A percentile compares a stretch with the other conserved stretches of the same genome.
These are phyloP conservation scores for Phalera bucephala DNA, from an alignment of 2,888 invertebrate genomes.

Conservation along the genomic window DNA sequence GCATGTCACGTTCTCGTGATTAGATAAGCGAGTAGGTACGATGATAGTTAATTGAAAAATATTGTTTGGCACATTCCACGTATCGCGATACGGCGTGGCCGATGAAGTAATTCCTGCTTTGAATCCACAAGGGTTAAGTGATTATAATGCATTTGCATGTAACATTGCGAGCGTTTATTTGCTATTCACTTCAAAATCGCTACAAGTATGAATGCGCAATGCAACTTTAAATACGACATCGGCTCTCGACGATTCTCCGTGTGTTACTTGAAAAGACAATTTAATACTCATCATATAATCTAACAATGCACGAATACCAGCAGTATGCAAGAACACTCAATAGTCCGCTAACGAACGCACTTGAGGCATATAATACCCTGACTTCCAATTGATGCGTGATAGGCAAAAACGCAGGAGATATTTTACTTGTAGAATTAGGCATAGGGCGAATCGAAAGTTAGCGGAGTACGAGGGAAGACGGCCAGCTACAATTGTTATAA, in stretches of 20 bases:
- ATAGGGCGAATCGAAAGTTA: no score
- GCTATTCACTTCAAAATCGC: constrained; percentile 23
- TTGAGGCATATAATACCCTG: constrained; percentile 20
- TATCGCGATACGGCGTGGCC: not conserved
- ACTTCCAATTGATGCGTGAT: constrained; percentile 20
- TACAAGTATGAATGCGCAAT: constrained; percentile 15
- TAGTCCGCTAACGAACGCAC: constrained; percentile 44
- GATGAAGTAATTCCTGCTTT: constrained; percentile 15
- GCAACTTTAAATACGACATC: constrained; percentile 16
- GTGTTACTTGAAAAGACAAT: constrained; percentile 29
- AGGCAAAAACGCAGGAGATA: constrained; percentile 25
- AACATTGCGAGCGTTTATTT: constrained; percentile 18
- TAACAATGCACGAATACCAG: constrained; percentile 33
- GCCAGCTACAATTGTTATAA: no score
- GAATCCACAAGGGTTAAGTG: constrained; percentile 3
- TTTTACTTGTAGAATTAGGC: constrained; percentile 22
- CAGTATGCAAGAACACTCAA: constrained; percentile 33
- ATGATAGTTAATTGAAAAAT: constrained; percentile 33
- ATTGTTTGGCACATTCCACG: constrained; percentile 3
- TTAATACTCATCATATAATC: constrained; percentile 29
- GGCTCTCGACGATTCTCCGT: constrained; percentile 7
- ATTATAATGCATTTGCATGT: constrained; percentile 22
- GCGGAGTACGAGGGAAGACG: no score
- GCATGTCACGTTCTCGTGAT: constrained; percentile 44
- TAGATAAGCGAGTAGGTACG: constrained; percentile 33